Conservation (phyloP, 2,797 vertebrate genomes). For the Rhinatrema bivittatum region DNA sequence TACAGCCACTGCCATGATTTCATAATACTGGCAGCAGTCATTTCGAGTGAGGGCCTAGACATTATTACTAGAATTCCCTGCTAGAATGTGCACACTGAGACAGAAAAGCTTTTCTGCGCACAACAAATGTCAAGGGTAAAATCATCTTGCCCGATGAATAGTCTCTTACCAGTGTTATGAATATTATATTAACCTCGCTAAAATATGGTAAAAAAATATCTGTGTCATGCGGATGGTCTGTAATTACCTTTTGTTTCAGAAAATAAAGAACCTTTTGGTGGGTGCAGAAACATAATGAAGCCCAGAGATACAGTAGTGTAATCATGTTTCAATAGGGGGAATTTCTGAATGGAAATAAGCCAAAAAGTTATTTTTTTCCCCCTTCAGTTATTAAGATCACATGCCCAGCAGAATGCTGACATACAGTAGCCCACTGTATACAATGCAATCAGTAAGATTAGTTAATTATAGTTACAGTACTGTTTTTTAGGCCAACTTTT, state of each 20-base stretch:
- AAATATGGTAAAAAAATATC: slow-evolving; percentile 29
- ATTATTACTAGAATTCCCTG: slow-evolving; percentile 62
- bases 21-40: slow-evolving; percentile 58
- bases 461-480: too few relatives aligned
- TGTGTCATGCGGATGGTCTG: slow-evolving; percentile 1
- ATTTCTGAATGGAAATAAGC: not conserved
- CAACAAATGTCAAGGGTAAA: slow-evolving; percentile 57
- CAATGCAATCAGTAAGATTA: too few relatives aligned
- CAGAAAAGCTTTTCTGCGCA: slow-evolving; percentile 59
- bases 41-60: slow-evolving; percentile 46
- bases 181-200: slow-evolving; percentile 45
- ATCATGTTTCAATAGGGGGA: too few relatives aligned
- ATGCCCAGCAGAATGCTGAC: not conserved
- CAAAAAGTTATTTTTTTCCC: not conserved
- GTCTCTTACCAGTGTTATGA: slow-evolving; percentile 39
- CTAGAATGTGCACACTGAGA: slow-evolving; percentile 60
- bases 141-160: slow-evolving; percentile 49
- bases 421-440: too few relatives aligned
- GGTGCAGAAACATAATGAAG: too few relatives aligned
- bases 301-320: too few relatives aligned
- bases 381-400: not conserved
- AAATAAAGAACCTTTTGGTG: slow-evolving; percentile 2
- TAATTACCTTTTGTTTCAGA: slow-evolving; percentile 26
- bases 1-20: slow-evolving; percentile 67
- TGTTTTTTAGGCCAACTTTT: too few relatives aligned